Evolutionary conservation across 92 coral and sea anemone species (phyloP), one percentile per base, ranked within the genome.

Genomic region (Phenganax marumi): DNA sequence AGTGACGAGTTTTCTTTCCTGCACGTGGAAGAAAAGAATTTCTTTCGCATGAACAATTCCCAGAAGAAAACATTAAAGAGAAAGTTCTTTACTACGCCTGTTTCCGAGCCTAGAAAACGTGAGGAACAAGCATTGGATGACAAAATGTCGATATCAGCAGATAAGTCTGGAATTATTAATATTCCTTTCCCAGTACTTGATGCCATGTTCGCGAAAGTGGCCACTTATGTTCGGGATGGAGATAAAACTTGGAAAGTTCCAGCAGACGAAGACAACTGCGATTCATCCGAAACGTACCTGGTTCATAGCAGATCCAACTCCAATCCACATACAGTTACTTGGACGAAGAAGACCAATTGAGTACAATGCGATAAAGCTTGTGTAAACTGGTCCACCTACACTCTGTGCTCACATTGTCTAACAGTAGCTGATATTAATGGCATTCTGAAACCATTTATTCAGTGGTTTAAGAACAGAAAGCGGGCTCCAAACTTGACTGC

Each of bases 31-130:
- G 89, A 85, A 81, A 70, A 82, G 72, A 49, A 85, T 56, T 88
- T 85, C 80, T 88, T 62, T 66, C 25, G 84, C 26, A 88, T 88
- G 91, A 84, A 70, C 12, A 69, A 79, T 64, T 51, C 66, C 21
- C 91, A 88, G 78, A 88, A 88, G 80, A 75, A 80, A 56, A 25
- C 85, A 49, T 23, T 85, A 39, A 75, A 81, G 82, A 85, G 74
- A 16, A 80, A 81, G 56, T 85, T 85, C 77, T 88, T 85, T 48
- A 57, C 83, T 10, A 18, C 57, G 8, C 6, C 56, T 8, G 83
- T 82, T 89, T 68, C 87, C 11, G 86, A 62, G 68, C 68, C 68
- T 14, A 18, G 68, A 62, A 18, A 24, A 13, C 68, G 68, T 16
- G 24, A 62, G 2, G 68, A 62, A 10, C 68, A 22, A 75, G 68